Conservation (phyloP, 2,113 vertebrate genomes). For the Paraplagusia blochii region DNA sequence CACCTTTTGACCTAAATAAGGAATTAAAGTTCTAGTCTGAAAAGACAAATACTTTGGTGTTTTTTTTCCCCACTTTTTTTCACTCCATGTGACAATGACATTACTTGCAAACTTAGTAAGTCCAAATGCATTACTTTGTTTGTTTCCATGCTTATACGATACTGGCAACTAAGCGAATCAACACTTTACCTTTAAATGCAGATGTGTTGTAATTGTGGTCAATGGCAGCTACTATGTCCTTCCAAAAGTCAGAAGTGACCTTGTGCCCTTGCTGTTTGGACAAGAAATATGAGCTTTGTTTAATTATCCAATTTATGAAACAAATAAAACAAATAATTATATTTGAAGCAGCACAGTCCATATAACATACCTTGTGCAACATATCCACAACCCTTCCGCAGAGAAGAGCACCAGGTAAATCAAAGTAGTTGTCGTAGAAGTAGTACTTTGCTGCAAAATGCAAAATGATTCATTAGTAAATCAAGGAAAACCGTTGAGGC, state of each 20-base stretch:
- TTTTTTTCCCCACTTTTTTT: slow-evolving; percentile 1
- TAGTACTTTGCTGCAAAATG: slow-evolving; percentile 87
- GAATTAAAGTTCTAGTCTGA: slow-evolving; percentile 69
- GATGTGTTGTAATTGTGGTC: slow-evolving; percentile 95
- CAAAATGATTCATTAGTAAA: slow-evolving; percentile 18
- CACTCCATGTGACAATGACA: not conserved
- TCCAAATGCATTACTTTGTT: too few species aligned
- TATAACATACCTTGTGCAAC: slow-evolving; percentile 81
- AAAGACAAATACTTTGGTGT: slow-evolving; percentile 38
- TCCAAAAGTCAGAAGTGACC: slow-evolving; percentile 91
- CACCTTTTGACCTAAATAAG: slow-evolving; percentile 66
- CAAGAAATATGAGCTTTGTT: not conserved
- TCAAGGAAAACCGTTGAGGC: not conserved
- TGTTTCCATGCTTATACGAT: too few species aligned
- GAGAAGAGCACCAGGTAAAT: slow-evolving; percentile 89
- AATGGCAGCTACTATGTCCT: slow-evolving; percentile 89
- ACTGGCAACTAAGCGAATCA: too few species aligned
- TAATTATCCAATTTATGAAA: not conserved
- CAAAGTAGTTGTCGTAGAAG: slow-evolving; percentile 96
- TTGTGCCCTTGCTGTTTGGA: slow-evolving; percentile 78
- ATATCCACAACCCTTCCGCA: slow-evolving; percentile 89
- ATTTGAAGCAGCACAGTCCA: not conserved
- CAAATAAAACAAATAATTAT: not conserved
- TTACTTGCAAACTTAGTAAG: not conserved
- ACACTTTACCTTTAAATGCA: slow-evolving; percentile 88